phyloP scores from a whole-genome alignment of 2,113 vertebrate genomes.

The Forbesichthys papilliferus region DNA sequence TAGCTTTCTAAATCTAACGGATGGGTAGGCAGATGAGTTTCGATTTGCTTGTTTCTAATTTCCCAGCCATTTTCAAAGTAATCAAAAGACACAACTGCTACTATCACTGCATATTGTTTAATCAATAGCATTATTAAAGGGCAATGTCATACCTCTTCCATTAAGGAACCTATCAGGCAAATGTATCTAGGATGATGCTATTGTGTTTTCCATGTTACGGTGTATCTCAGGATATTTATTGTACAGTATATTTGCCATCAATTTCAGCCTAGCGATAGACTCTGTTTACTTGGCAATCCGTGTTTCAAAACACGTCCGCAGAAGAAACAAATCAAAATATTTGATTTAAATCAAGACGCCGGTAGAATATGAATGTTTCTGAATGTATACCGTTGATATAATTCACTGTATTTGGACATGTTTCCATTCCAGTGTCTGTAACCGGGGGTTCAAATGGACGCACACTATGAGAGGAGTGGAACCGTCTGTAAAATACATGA shows the following conservation, averaged over 20 bases:
- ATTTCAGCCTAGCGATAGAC: slow-evolving; percentile 69
- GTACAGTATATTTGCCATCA: slow-evolving; percentile 81
- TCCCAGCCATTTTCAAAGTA: slow-evolving; percentile 45
- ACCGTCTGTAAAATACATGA: too few species aligned
- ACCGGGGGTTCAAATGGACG: too few species aligned
- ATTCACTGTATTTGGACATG: too few species aligned
- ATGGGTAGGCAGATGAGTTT: slow-evolving; percentile 34
- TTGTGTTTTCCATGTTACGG: slow-evolving; percentile 78
- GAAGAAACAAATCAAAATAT: too few species aligned
- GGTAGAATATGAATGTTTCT: too few species aligned
- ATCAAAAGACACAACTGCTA: slow-evolving; percentile 30
- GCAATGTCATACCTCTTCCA: slow-evolving; percentile 34
- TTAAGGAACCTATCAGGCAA: slow-evolving; percentile 59
- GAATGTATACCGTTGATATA: too few species aligned
- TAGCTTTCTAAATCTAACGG: slow-evolving; percentile 11
- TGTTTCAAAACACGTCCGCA: slow-evolving; percentile 42
- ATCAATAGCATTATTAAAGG: slow-evolving; percentile 45
- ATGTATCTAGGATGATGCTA: slow-evolving; percentile 63
- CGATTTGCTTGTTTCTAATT: slow-evolving; percentile 29
- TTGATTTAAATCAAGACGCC: too few species aligned
- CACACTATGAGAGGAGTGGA: too few species aligned
- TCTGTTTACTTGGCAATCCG: slow-evolving; percentile 75
- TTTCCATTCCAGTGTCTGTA: too few species aligned
- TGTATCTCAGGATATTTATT: slow-evolving; percentile 82
- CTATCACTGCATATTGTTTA: slow-evolving; percentile 28